These are phyloP conservation scores for Campoletis sonorensis DNA, from an alignment of 1,140 invertebrate genomes.

Conservation along the genomic window DNA sequence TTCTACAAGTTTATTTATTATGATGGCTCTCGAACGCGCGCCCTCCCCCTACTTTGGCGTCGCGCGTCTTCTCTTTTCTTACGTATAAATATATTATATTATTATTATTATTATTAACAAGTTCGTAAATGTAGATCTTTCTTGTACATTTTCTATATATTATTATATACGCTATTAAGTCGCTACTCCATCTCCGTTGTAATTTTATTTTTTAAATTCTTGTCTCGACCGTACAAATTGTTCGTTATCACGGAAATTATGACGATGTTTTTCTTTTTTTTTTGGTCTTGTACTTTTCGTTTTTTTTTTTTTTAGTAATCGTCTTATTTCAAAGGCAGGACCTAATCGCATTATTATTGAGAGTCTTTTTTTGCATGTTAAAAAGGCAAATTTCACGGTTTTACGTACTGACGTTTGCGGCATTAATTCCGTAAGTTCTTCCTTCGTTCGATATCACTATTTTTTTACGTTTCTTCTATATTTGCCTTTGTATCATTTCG, in stretches of 20 bases:
- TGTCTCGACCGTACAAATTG: neutral
- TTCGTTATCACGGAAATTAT: neutral
- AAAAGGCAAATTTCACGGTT: neutral
- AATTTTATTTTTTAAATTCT: neutral
- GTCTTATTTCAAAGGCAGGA: neutral
- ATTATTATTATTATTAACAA: no score
- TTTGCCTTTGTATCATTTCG: neutral
- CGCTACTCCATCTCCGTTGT: neutral
- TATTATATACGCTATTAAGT: no score
- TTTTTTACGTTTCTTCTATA: neutral
- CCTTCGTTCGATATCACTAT: conserved; percentile 1
- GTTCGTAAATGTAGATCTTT: no score
- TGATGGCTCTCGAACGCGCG: neutral
- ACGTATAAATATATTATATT: neutral
- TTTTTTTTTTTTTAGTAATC: neutral
- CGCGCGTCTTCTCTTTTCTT: neutral
- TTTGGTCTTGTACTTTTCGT: no score
- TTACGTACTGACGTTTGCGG: neutral
- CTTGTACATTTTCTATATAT: no score
- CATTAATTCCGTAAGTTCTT: neutral
- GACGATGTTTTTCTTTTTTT: neutral
- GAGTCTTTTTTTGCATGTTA: neutral
- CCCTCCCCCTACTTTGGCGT: neutral
- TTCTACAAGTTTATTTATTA: conserved; percentile 14
- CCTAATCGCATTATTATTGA: neutral